phyloP scores from a whole-genome alignment of 2,113 vertebrate species.

The Pituophis catenifer region DNA sequence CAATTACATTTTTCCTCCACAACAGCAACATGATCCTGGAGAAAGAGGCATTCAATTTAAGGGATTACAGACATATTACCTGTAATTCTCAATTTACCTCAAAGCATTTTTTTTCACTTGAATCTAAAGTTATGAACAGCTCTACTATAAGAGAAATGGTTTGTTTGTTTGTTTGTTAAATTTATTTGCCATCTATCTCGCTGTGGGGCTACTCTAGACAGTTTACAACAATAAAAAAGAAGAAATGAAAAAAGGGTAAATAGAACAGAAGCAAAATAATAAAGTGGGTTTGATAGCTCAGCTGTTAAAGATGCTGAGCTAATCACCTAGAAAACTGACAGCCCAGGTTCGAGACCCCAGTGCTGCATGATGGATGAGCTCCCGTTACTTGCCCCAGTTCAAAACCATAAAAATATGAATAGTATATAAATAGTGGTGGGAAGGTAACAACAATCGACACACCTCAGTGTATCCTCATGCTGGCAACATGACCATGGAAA shows the following conservation, averaged over 20 bases:
- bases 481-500: neutral
- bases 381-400: neutral
- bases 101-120: neutral
- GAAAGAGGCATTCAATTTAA: neutral
- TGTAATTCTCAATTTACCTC: neutral
- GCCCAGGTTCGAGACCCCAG: neutral
- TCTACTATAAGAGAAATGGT: neutral
- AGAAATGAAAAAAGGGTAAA: neutral
- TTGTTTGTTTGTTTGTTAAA: neutral
- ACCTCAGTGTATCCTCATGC: neutral
- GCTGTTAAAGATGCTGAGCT: neutral
- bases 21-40: neutral
- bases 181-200: neutral
- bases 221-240: neutral
- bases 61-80: neutral
- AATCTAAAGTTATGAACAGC: neutral
- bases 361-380: accelerated
- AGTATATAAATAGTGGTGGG: neutral
- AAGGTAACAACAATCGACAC: neutral
- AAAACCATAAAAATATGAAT: neutral
- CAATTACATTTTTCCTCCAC: neutral
- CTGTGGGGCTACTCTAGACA: neutral
- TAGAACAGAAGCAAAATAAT: neutral
- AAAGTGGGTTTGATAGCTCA: neutral
- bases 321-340: neutral